Evolutionary conservation across 2,797 vertebrate species (phyloP).

Genomic region (Mus minutoides): DNA sequence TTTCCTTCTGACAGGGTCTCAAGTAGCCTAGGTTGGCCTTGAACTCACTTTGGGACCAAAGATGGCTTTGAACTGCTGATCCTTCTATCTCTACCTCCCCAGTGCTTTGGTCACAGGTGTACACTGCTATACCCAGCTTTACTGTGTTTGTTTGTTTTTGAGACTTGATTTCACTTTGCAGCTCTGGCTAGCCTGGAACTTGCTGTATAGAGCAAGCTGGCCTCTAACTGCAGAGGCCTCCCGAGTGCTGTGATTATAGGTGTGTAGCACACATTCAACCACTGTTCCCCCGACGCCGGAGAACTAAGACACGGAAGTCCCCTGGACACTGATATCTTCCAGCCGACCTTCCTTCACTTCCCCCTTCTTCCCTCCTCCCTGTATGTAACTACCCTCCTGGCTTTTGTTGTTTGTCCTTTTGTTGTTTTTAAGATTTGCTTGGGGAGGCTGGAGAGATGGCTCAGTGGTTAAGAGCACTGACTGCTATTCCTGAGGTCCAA

Average conservation of each 20-base stretch:
- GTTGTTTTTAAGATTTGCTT: background rate
- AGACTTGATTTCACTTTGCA: background rate
- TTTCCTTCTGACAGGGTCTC: background rate
- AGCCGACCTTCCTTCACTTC: background rate
- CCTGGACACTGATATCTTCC: background rate
- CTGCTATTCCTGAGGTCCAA: too few relatives aligned
- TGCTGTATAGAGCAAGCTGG: background rate
- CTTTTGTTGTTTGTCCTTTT: background rate
- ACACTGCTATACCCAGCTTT: background rate
- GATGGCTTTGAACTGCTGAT: background rate
- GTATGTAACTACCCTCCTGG: too few relatives aligned
- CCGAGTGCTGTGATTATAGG: background rate
- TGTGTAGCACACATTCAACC: too few relatives aligned
- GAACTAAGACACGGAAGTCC: background rate
- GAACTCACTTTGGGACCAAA: background rate
- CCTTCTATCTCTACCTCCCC: background rate
- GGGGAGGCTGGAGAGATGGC: too few relatives aligned
- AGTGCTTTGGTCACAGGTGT: background rate
- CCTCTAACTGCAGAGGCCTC: background rate
- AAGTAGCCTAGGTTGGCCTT: background rate
- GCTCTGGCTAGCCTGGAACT: background rate
- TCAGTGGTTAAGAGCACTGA: too few relatives aligned
- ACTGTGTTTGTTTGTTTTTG: background rate
- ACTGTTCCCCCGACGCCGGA: background rate
- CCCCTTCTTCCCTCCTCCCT: background rate